These are phyloP conservation scores for Ictalurus furcatus DNA, from an alignment of 2,113 vertebrate genomes.

Conservation along the genomic window DNA sequence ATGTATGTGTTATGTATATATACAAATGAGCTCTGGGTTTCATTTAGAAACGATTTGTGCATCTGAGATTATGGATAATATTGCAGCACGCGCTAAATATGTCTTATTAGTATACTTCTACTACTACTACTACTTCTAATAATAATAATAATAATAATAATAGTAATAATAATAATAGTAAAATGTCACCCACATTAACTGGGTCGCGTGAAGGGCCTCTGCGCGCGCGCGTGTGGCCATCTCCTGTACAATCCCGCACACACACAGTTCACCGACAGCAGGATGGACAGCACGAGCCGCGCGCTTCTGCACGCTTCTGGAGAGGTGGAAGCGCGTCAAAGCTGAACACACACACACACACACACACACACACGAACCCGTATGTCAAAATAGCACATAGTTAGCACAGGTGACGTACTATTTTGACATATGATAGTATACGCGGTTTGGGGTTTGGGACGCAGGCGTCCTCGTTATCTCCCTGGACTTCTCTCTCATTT, in stretches of 20 bases:
- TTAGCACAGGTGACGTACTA: constrained; percentile 4
- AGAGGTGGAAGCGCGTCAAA: not conserved
- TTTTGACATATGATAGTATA: not conserved
- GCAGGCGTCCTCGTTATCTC: not conserved
- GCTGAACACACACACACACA: not conserved
- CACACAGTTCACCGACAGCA: not conserved
- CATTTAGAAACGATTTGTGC: not conserved
- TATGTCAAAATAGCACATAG: not conserved
- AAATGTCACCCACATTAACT: not conserved
- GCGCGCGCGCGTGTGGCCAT: not conserved
- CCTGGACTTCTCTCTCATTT: not conserved
- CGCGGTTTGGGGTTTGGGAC: constrained; percentile 1
- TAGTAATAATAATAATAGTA: not conserved
- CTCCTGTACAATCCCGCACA: not conserved
- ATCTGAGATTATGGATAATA: no score
- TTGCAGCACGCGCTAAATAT: not conserved
- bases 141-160: not conserved
- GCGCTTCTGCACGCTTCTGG: not conserved
- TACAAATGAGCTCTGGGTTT: not conserved
- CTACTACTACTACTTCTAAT: not conserved
- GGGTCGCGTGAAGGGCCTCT: not conserved
- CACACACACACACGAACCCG: not conserved
- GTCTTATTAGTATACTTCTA: not conserved
- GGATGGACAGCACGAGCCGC: not conserved
- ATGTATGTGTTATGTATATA: not conserved